Evolutionary conservation across 2,888 invertebrate genomes (phyloP), one percentile per base, ranked within the genome.

Genomic region (Chrysodeixis includens): DNA sequence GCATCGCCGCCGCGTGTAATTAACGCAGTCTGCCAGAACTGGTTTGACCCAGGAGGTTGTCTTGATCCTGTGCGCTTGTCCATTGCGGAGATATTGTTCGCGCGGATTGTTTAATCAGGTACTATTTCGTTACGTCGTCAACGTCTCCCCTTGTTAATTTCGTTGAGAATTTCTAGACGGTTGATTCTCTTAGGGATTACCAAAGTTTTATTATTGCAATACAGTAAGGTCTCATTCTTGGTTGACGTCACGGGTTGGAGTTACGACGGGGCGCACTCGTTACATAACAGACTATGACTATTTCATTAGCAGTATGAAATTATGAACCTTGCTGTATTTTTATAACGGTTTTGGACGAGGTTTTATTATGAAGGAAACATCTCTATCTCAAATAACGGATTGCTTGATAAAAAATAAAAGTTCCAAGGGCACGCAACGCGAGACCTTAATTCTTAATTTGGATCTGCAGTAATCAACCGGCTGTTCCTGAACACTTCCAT

Each of bases 131-230:
- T 53, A 26, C 61, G 32, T 61, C 30, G 35, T 56, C 51, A 57
- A n/a, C 64, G 51, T 74, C 74, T 74, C 68, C 60, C 70, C 60
- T 71, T 61, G 60, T 71, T 80, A 71, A 84, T 81, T 83, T 85
- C 59, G 65, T 69, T 65, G 69, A 66, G 64, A 78, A 79, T 73
- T 77, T 68, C 65, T 73, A 79, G 66, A 71, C 71, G 61, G 56
- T 65, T 82, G 79, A 84, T 85, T 86, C 85, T 86, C 86, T 81
- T 20, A 20, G 79, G 77, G 82, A 59, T 70, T 56, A 32, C 64
- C 64, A 76, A 81, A 79, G 77, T 83, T 83, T 83, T 78, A 82
- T 78, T 62, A 52, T 66, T 30, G 56, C 57, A 57, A 44, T 64
- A 56, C 62, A 66, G 66, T 77, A 74, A 64, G 59, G 67, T 59